Base-by-base conservation (phyloP, 2,888 invertebrate genomes). In the Drosophila barbarae region DNA sequence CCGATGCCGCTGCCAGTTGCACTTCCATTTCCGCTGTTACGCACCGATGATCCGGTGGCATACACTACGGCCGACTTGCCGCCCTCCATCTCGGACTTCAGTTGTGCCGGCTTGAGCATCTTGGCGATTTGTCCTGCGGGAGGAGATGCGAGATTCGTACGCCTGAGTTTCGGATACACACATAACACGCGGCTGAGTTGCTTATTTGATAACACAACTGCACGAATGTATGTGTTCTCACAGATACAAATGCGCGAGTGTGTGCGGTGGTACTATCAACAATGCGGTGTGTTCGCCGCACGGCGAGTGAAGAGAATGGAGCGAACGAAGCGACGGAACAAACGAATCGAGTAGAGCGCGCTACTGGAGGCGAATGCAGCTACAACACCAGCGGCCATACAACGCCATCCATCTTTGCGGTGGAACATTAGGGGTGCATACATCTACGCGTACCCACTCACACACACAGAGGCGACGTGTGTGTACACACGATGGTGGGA, bases 61-160 rank as follows among this genome's bases (percentile, higher is more conserved):
- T 70, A 85, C 21, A 71, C 67, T 34, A 77, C 53, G 52, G 63
- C 68, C 38, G 79, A 63, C 36, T 82, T 78, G 28, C 60, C 36
- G 54, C 63, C 71, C 18, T 82, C 72, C 64, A 74, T 66, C 57
- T 89, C 88, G 63, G 86, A 38, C 65, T 71, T 89, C 39, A 86
- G 82, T 68, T 87, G 87, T 42, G 80, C 82, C 66, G 85, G 87
- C 61, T 87, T 87, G 8, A 88, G 69, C 74, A 88, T 83, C 78
- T 87, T 89, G 34, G 86, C 81, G 56, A 89, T 85, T 86, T 87
- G 86, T 60, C 89, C 89, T 89, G 69, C 8, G 74, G 74, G 39
- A 41, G 49, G 41, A 60, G 36, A 18, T 58, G 51, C 13, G 50
- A n/a, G 46, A 54, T 32, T 28, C 59, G 41, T 28, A 30, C 34